Conservation (phyloP, 2,797 vertebrate species). For the Poeciliopsis turneri region DNA sequence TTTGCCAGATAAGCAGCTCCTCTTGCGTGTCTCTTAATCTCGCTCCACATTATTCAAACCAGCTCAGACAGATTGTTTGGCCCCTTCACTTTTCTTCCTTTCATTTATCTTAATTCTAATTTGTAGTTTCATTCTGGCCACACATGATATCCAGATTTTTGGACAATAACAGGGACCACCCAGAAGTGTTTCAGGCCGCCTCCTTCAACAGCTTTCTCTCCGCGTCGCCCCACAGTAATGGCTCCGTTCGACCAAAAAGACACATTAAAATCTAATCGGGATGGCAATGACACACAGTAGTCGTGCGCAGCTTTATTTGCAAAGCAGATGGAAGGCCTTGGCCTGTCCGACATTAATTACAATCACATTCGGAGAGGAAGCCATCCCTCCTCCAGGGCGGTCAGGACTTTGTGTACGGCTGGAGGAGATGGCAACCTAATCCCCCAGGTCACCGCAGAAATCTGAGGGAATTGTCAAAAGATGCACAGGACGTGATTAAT, state of each 20-base stretch:
- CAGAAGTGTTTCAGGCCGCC: slow-evolving; percentile 55
- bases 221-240: slow-evolving; percentile 28
- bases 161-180: slow-evolving; percentile 70
- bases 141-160: slow-evolving; percentile 71
- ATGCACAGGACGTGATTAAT: slow-evolving; percentile 77
- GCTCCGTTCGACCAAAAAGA: slow-evolving; percentile 48
- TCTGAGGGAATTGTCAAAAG: slow-evolving; percentile 77
- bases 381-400: slow-evolving; percentile 72
- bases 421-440: slow-evolving; percentile 79
- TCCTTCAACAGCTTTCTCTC: slow-evolving; percentile 25
- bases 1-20: slow-evolving; percentile 25
- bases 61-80: slow-evolving; percentile 57
- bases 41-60: slow-evolving; percentile 42
- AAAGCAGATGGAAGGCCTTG: slow-evolving; percentile 83
- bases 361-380: slow-evolving; percentile 81
- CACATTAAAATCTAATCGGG: slow-evolving; percentile 74
- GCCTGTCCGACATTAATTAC: slow-evolving; percentile 80
- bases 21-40: slow-evolving; percentile 26
- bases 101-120: slow-evolving; percentile 70
- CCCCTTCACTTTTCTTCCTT: slow-evolving; percentile 44
- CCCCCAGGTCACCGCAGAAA: slow-evolving; percentile 70
- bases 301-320: slow-evolving; percentile 74
- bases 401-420: slow-evolving; percentile 74
- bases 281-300: slow-evolving; percentile 76
- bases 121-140: slow-evolving; percentile 64